These are phyloP conservation scores for Neofelis nebulosa DNA, from an alignment of 2,113 vertebrate species.

Conservation along the genomic window DNA sequence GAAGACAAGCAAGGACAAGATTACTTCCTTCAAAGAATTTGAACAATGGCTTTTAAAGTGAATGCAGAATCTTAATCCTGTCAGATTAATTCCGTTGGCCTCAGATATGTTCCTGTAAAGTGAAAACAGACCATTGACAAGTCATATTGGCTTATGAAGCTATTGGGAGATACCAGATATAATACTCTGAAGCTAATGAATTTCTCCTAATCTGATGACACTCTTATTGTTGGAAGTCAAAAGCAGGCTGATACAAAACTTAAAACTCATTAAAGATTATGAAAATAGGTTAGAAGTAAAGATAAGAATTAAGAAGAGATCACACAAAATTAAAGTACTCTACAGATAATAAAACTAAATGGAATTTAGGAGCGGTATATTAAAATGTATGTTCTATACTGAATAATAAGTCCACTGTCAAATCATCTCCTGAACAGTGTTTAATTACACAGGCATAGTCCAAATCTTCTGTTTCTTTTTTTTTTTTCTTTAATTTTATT, in stretches of 20 bases:
- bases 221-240: background rate
- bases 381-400: background rate
- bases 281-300: conserved; percentile 10
- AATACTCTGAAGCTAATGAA: background rate
- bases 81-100: background rate
- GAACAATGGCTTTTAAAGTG: background rate
- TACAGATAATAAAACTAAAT: background rate
- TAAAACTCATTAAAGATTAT: background rate
- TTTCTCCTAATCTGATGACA: conserved; percentile 1
- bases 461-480: background rate
- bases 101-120: conserved; percentile 13
- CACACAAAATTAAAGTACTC: conserved; percentile 20
- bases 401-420: background rate
- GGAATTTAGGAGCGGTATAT: background rate
- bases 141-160: background rate
- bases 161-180: background rate
- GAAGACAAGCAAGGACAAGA: background rate
- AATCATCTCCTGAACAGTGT: background rate
- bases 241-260: background rate
- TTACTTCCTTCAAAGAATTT: conserved; percentile 27
- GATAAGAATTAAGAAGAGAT: background rate
- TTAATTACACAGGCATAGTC: background rate
- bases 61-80: conserved; percentile 35
- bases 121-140: background rate
- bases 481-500: too few relatives aligned